Base-by-base conservation (phyloP, 2,113 vertebrate species). In the Pachycephala philippinensis region DNA sequence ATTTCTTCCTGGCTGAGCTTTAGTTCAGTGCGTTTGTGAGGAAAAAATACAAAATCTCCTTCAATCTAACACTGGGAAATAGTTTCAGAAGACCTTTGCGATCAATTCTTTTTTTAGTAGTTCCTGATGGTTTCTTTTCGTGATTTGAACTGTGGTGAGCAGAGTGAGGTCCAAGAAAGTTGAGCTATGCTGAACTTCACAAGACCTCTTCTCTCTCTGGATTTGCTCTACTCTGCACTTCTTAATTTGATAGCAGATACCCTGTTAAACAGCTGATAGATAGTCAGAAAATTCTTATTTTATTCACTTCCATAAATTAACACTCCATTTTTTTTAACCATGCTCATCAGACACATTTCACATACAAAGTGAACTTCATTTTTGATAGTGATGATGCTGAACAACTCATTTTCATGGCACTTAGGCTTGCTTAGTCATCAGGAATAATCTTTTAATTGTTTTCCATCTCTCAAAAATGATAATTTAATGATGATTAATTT, bases 381-480 rank as follows among this genome's bases (percentile, higher is more conserved):
- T 97, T 94, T 97, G 89, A 77, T 94, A 90, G 96, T 61, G 92
- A 84, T 96, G 94, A 84, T 88, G 81, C 86, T 31, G 65, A 97
- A 93, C 70, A 94, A 72, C 65, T 42, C 50, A 96, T 97, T 97
- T 87, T 95, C 94, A 89, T 92, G 95, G 87, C 66, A 88, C 72
- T 96, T 90, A 72, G 76, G 80, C 95, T 91, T 31, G 76, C 90
- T 97, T 91, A 91, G 65, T 79, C n/a, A 28, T 52, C 47, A 92
- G 95, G 87, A 97, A 97, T 92, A 95, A 82, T 91, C 53, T 96
- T 97, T 95, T 93, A 88, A 97, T 97, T 97, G 87, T 97, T 97
- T 97, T 71, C 17, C 31, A 79, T 76, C 79, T 94, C 71, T 95
- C 64, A 86, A 76, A 94, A 90, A 93, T 87, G 59, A 95, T 96